Evolutionary conservation across 2,797 vertebrate species (phyloP).

Genomic region (Eremophila alpestris): DNA sequence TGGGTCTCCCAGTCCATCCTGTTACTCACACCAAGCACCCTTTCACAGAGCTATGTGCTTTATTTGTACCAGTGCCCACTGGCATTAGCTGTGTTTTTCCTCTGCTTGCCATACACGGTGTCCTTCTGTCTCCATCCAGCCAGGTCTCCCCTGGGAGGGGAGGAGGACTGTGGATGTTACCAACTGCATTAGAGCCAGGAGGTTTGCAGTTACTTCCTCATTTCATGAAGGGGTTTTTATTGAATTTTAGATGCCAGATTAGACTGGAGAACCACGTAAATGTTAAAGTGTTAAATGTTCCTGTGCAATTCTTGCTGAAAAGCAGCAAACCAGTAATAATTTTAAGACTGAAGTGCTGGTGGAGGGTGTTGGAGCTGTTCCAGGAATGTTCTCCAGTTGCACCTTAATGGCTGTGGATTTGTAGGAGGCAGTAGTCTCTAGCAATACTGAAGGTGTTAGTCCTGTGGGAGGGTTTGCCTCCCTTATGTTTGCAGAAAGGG

Average conservation of each 20-base stretch:
- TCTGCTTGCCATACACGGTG: background rate
- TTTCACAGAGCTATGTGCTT: background rate
- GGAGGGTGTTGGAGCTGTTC: background rate
- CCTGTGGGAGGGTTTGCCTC: background rate
- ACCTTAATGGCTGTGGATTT: background rate
- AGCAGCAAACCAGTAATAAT: background rate
- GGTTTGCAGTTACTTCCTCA: background rate
- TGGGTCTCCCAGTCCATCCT: background rate
- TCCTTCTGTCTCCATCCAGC: background rate
- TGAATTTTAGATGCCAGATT: background rate
- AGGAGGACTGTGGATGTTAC: background rate
- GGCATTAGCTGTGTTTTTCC: background rate
- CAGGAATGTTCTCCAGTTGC: background rate
- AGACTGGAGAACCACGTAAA: background rate
- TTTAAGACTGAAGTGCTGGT: background rate
- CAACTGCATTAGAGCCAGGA: background rate
- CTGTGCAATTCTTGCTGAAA: background rate
- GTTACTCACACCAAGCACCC: background rate
- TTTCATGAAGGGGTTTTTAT: background rate
- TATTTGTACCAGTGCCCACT: background rate
- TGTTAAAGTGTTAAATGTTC: background rate
- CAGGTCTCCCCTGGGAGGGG: background rate
- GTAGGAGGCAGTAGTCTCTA: background rate
- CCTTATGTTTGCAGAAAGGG: background rate
- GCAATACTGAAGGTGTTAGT: background rate